Conservation (phyloP, 92 coral and sea anemone genomes). For the Epizoanthus stellaris region DNA sequence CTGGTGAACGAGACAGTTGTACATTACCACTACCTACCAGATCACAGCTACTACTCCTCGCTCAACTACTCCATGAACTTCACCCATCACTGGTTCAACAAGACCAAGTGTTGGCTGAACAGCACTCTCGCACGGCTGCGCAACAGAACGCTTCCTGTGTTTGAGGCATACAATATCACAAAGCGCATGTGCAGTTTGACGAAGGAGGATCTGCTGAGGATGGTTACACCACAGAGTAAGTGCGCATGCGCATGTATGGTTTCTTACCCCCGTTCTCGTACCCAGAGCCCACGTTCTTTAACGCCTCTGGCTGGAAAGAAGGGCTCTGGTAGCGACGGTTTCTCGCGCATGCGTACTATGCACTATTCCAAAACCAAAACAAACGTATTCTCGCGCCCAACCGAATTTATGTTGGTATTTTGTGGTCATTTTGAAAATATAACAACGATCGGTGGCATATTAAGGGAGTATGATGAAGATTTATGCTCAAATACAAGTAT, state of each 20-base stretch:
- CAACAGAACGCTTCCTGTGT: slow-evolving; percentile 46
- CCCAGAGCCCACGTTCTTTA: too few species aligned
- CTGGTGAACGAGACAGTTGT: slow-evolving; percentile 62
- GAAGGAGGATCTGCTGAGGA: slow-evolving; percentile 45
- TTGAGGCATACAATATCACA: slow-evolving; percentile 13
- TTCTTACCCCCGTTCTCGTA: background rate
- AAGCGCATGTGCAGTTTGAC: slow-evolving; percentile 21
- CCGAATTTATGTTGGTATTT: too few species aligned
- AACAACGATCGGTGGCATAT: too few species aligned
- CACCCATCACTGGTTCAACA: slow-evolving; percentile 49
- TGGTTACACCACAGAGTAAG: slow-evolving; percentile 67
- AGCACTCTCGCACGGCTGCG: slow-evolving; percentile 21
- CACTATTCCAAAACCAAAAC: too few species aligned
- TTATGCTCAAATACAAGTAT: too few species aligned
- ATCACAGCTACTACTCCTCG: slow-evolving; percentile 26
- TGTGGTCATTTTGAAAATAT: too few species aligned
- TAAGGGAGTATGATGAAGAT: too few species aligned
- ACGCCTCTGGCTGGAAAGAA: too few species aligned
- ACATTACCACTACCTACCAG: slow-evolving; percentile 43
- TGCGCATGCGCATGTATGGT: background rate
- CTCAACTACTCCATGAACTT: slow-evolving; percentile 53
- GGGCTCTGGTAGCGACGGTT: too few species aligned
- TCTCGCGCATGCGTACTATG: too few species aligned
- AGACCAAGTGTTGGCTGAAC: slow-evolving; percentile 46
- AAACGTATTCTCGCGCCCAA: too few species aligned